Conservation (phyloP, 1,140 invertebrate genomes). For the Atopsyche davidsoni region DNA sequence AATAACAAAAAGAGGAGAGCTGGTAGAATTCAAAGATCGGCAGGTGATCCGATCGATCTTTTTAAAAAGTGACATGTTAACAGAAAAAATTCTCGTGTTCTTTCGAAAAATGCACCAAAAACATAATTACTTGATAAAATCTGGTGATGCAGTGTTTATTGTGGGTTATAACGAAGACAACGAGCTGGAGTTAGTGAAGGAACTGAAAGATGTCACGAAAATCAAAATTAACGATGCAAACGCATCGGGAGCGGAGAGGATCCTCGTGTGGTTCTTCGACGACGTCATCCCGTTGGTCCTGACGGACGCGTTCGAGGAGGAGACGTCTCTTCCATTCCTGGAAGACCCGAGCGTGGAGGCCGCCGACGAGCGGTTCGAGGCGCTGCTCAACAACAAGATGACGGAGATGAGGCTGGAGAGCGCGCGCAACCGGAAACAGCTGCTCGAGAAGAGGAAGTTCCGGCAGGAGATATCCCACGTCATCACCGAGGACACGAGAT, state of each 20-base stretch:
- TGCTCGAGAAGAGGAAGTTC: conserved; percentile 14
- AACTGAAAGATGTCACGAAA: conserved; percentile 17
- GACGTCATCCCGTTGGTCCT: conserved; percentile 15
- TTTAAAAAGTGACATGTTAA: no score
- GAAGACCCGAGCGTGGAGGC: not conserved
- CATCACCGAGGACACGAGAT: conserved; percentile 12
- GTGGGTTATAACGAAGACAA: conserved; percentile 3
- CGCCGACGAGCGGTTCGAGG: conserved; percentile 13
- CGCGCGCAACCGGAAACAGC: conserved; percentile 12
- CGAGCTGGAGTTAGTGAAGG: conserved; percentile 9
- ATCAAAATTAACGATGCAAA: conserved; percentile 12
- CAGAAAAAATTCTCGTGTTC: no score
- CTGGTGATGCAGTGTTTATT: conserved; percentile 13
- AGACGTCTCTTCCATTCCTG: not conserved
- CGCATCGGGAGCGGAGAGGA: not conserved
- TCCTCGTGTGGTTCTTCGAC: conserved; percentile 16
- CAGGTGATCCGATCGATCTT: conserved; percentile 2
- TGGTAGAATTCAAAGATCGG: conserved; percentile 20
- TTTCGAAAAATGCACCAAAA: no score
- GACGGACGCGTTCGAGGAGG: conserved; percentile 6
- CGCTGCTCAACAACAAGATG: conserved; percentile 17
- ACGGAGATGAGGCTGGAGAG: conserved; percentile 22
- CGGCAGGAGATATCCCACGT: conserved; percentile 16
- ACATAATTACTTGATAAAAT: conserved; percentile 16
- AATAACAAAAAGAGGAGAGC: conserved; percentile 19